Percentiles rank a stretch among this genome's conserved stretches.
Evolutionary conservation across 1,140 invertebrate species (phyloP).

Genomic region (Telenomus remus): DNA sequence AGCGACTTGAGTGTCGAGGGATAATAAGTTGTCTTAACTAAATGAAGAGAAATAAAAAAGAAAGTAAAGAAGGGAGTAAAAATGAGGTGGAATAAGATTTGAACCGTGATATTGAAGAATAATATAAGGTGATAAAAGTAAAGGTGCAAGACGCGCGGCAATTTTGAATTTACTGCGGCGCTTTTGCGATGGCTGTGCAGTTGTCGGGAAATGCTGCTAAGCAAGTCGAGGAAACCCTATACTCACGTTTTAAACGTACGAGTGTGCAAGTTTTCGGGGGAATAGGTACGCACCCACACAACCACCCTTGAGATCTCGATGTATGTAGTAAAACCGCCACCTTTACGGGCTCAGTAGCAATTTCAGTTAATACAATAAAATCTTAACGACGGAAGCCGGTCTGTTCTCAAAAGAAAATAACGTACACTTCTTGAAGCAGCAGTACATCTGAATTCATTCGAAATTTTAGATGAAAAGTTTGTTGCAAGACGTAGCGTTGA

Average conservation of each 20-base stretch:
- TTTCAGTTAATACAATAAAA: constrained; percentile 72
- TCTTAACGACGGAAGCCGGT: constrained; percentile 59
- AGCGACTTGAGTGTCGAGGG: neutral
- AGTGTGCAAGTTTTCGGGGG: constrained; percentile 41
- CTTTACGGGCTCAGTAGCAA: constrained; percentile 68
- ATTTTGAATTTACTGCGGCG: constrained; percentile 64
- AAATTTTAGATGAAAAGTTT: constrained; percentile 61
- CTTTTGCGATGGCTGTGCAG: constrained; percentile 47
- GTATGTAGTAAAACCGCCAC: constrained; percentile 59
- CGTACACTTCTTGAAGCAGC: constrained; percentile 45
- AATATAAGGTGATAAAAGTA: constrained; percentile 58
- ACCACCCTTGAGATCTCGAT: constrained; percentile 39
- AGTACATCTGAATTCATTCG: constrained; percentile 60
- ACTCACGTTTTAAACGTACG: constrained; percentile 12
- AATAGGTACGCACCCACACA: constrained; percentile 24
- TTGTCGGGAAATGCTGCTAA: constrained; percentile 44
- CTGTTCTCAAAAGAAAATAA: constrained; percentile 56
- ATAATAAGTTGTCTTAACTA: constrained; percentile 19
- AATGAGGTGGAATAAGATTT: constrained; percentile 49
- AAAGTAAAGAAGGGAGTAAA: constrained; percentile 21
- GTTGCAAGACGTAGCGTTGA: constrained; percentile 43
- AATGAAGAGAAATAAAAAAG: constrained; percentile 38
- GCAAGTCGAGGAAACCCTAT: constrained; percentile 31
- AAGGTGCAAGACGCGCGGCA: constrained; percentile 59
- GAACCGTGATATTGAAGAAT: constrained; percentile 49